Evolutionary conservation across 2,113 vertebrate species (phyloP).

Genomic region (Larimichthys polyactis): DNA sequence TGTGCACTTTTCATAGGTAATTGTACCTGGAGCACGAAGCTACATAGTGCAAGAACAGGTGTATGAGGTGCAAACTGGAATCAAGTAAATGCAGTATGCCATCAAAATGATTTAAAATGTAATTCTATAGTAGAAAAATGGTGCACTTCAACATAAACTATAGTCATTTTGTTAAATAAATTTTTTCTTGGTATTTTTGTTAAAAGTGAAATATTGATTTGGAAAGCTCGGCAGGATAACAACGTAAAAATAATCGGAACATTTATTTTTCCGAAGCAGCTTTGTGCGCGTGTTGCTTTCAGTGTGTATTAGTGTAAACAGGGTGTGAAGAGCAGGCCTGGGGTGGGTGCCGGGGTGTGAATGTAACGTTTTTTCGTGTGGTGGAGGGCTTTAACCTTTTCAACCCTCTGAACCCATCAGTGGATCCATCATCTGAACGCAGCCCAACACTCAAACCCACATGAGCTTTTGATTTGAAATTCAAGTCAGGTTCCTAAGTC

Average conservation of each 20-base stretch:
- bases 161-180: no score
- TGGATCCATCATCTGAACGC: conserved; percentile 31
- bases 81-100: no score
- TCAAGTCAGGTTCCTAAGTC: conserved; percentile 27
- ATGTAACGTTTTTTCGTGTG: conserved; percentile 31
- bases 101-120: no score
- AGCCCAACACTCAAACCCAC: conserved; percentile 26
- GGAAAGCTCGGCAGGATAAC: not conserved
- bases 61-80: no score
- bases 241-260: not conserved
- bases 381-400: conserved; percentile 48
- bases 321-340: conserved; percentile 27
- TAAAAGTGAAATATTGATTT: conserved; percentile 4
- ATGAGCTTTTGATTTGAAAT: conserved; percentile 29
- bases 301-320: conserved; percentile 39
- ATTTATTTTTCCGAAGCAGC: not conserved
- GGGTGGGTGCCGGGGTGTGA: conserved; percentile 11
- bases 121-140: no score
- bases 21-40: no score
- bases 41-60: no score
- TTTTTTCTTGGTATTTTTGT: not conserved
- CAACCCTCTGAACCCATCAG: conserved; percentile 31
- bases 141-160: no score
- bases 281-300: conserved; percentile 20
- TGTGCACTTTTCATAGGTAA: no score